Conservation (phyloP, 2,797 vertebrate species). For the Intellagama lesueurii region DNA sequence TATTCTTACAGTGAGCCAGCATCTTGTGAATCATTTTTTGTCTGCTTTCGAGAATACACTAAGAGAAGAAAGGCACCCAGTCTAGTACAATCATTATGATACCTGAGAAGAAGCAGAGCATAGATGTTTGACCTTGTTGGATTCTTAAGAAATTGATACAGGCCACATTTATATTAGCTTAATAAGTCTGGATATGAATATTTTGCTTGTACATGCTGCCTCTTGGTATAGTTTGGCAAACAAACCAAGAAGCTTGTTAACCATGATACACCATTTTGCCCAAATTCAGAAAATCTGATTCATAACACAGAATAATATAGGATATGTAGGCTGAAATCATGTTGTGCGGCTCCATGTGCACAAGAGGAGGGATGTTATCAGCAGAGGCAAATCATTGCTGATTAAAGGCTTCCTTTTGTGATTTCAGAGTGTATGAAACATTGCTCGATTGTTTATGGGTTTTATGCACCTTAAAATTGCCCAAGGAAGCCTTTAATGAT, state of each 20-base stretch:
- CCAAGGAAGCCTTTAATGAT: too few species aligned
- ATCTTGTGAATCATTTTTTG: not conserved
- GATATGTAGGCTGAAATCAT: too few species aligned
- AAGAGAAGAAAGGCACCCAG: conserved; percentile 8
- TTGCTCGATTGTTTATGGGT: too few species aligned
- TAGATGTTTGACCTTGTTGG: not conserved
- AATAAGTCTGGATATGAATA: not conserved
- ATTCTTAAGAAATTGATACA: not conserved
- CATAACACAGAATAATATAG: not conserved
- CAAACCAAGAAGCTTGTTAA: not conserved
- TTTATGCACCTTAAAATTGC: too few species aligned
- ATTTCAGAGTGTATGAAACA: too few species aligned
- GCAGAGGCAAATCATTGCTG: too few species aligned
- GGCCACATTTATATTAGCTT: not conserved
- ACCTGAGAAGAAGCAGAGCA: not conserved
- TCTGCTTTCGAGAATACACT: not conserved
- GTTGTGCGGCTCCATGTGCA: too few species aligned
- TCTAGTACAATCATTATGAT: not conserved
- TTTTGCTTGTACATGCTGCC: not conserved
- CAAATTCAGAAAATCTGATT: not conserved
- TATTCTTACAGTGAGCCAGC: not conserved
- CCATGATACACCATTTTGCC: not conserved
- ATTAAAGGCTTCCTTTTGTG: too few species aligned
- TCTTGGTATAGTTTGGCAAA: not conserved
- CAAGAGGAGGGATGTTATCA: too few species aligned